Percentiles rank a stretch among this genome's conserved stretches.
phyloP scores from a whole-genome alignment of 2,113 vertebrate genomes.

The Hiodon tergisus region DNA sequence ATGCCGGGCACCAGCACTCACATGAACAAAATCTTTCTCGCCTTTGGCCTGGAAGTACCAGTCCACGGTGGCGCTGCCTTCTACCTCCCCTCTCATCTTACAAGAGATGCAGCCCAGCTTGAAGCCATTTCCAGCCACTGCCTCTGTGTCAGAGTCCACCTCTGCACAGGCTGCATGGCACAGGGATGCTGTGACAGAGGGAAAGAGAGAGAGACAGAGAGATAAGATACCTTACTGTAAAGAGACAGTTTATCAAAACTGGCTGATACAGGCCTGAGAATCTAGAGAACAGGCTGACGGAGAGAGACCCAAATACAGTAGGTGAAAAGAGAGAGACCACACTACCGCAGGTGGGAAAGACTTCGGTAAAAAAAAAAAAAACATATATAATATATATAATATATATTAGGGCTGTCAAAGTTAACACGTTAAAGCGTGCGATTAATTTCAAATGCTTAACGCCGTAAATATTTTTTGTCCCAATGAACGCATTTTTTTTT shows the following conservation, averaged over 20 bases:
- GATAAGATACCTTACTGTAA: background rate
- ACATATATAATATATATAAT: too few species aligned
- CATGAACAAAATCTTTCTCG: slow-evolving; percentile 54
- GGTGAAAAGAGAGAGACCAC: background rate
- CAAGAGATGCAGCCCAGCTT: slow-evolving; percentile 86
- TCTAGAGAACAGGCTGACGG: background rate
- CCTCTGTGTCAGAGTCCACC: slow-evolving; percentile 79
- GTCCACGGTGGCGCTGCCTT: slow-evolving; percentile 55
- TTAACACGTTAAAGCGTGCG: too few species aligned
- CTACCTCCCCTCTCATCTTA: slow-evolving; percentile 77
- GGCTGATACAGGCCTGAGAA: background rate
- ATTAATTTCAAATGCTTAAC: too few species aligned
- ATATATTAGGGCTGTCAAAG: too few species aligned
- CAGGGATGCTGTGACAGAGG: slow-evolving; percentile 31
- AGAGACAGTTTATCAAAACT: background rate
- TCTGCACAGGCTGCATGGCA: slow-evolving; percentile 75
- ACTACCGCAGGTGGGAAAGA: background rate
- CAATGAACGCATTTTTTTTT: too few species aligned
- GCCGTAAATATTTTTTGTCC: too few species aligned
- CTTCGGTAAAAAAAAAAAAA: background rate
- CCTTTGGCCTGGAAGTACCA: slow-evolving; percentile 74
- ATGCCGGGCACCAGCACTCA: slow-evolving; percentile 40
- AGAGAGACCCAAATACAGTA: background rate
- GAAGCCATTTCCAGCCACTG: slow-evolving; percentile 67
- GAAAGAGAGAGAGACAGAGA: too few species aligned